A percentile compares a stretch with the other conserved stretches of the same genome.
These are phyloP conservation scores for Neoniphon sammara DNA, from an alignment of 2,797 vertebrate genomes.

Conservation along the genomic window DNA sequence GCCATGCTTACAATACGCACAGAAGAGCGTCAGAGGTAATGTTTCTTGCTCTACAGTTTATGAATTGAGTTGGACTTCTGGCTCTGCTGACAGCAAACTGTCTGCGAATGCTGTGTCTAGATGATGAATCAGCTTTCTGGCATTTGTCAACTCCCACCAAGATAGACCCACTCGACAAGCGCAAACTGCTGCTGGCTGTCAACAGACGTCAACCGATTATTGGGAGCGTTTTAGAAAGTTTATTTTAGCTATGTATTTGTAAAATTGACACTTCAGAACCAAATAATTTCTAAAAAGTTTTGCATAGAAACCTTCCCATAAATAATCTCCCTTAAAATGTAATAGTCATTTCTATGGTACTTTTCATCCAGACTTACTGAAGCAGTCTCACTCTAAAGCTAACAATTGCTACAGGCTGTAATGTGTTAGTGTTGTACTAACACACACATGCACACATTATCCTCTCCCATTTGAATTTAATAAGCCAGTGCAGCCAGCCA, in stretches of 20 bases:
- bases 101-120: background rate
- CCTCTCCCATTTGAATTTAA: slow-evolving; percentile 13
- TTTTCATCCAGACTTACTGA: slow-evolving; percentile 11
- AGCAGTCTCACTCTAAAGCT: background rate
- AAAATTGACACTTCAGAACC: background rate
- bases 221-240: background rate
- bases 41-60: background rate
- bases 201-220: background rate
- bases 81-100: background rate
- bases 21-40: background rate
- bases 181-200: slow-evolving; percentile 6
- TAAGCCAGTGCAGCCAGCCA: background rate
- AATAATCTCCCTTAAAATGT: background rate
- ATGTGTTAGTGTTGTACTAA: slow-evolving; percentile 45
- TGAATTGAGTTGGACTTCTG: background rate
- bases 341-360: background rate
- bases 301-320: background rate
- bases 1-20: background rate
- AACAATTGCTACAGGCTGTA: slow-evolving; percentile 16
- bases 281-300: background rate
- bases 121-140: slow-evolving; percentile 30
- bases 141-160: slow-evolving; percentile 26
- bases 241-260: no score
- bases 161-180: background rate
- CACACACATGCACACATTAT: slow-evolving; percentile 39